Base-by-base conservation (phyloP, 2,888 invertebrate genomes). In the Agrotis puta region DNA sequence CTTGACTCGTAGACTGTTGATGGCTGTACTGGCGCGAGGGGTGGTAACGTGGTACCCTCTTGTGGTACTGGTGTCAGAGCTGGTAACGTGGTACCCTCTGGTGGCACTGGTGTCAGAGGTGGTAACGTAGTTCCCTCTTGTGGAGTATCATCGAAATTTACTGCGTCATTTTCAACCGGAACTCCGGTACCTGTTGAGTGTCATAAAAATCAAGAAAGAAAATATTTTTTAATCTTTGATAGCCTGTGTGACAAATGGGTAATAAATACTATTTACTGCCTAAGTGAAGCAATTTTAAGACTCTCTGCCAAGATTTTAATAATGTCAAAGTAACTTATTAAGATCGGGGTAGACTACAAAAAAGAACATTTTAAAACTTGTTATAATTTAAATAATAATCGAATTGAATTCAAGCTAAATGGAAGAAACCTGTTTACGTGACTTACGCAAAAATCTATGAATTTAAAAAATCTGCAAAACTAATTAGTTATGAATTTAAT, bases 91-190 rank as follows among this genome's bases (percentile, higher is more conserved):
- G 85, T 77, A 48, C 53, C 33, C 18, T 79, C 76, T 27, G 48
- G 53, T 9, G 70, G 39, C 5, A 74, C 70, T 16, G 84, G 83
- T 0, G 83, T 81, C 24, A 86, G 64, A 0, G 78, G 33, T 2
- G 77, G 58, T 18, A 81, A 20, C 9, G 85, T 78, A 0, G 86
- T 78, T 45, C 56, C 43, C 20, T 81, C 78, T 43, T 56, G 53
- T 0, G 76, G 53, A 13, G 45, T 16, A 6, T 72, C 81, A 0
- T 85, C 83, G 18, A 86, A 83, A 53, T 81, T 83, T n/a, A 85
- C 86, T 0, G 83, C 50, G 13, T 85, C 86, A 45, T 85, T 82
- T 0, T 64, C 68, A 0, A 13, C 75, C 0, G 69, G 18, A 1
- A 69, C 71, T 47, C 43, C 67, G 2, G 54, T 64, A n/a, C 76